Percentiles rank a stretch among this genome's conserved stretches.
Conservation (phyloP, 2,888 invertebrate genomes). For the Saturnia pavonia region DNA sequence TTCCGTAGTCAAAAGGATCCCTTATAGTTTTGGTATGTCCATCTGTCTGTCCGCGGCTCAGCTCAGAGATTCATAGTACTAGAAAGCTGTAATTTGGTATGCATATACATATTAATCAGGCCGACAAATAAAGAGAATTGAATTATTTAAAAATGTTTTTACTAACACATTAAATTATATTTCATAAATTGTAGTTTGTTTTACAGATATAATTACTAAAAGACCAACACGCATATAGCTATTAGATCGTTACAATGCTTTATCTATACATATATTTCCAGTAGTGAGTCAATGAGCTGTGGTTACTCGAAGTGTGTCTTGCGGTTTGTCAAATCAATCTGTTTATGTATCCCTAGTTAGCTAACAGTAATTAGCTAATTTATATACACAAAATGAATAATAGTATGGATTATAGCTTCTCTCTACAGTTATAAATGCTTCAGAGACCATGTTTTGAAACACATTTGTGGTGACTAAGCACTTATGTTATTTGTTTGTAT, state of each 20-base stretch:
- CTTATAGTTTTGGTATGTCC: too few relatives aligned
- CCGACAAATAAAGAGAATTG: too few relatives aligned
- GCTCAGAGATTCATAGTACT: too few relatives aligned
- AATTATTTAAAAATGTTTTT: background rate
- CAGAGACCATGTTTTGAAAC: too few relatives aligned
- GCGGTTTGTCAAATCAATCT: background rate
- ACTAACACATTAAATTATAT: background rate
- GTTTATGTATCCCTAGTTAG: background rate
- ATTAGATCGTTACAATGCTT: background rate
- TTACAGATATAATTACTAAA: background rate
- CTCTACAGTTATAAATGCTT: too few relatives aligned
- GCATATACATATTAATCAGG: too few relatives aligned
- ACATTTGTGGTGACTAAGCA: too few relatives aligned
- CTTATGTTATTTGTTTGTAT: too few relatives aligned
- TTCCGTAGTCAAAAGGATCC: too few relatives aligned
- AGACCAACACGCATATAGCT: background rate
- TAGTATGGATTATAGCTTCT: background rate
- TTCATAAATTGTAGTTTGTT: background rate
- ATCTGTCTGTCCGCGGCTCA: too few relatives aligned
- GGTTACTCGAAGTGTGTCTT: background rate
- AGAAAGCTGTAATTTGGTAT: too few relatives aligned
- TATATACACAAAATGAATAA: background rate
- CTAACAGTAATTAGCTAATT: background rate
- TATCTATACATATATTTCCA: background rate
- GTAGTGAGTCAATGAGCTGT: background rate